A percentile compares a stretch with the other conserved stretches of the same genome.
phyloP scores from a whole-genome alignment of 2,797 vertebrate species.

The Malurus splendens region DNA sequence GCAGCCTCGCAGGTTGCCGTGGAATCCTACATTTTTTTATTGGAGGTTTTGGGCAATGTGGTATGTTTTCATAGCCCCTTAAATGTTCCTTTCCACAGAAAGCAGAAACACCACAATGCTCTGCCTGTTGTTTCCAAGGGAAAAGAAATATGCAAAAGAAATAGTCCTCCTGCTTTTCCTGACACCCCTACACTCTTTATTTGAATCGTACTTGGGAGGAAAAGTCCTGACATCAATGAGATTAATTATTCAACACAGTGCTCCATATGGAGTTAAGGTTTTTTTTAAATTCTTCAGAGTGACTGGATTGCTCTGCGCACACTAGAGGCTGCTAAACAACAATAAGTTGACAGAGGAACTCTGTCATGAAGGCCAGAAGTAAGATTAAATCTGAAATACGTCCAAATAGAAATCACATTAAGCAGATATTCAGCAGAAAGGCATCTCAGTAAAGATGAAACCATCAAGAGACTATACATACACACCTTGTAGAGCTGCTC shows the following conservation, averaged over 20 bases:
- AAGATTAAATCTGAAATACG: background rate
- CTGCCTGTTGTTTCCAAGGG: background rate
- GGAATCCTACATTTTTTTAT: background rate
- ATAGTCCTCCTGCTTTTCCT: background rate
- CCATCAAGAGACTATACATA: background rate
- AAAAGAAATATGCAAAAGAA: background rate
- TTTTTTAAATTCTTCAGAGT: background rate
- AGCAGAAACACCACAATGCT: background rate
- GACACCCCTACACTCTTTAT: background rate
- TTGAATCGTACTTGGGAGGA: background rate
- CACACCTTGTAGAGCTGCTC: slow-evolving; percentile 57
- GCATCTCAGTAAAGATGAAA: slow-evolving; percentile 23
- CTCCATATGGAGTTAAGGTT: background rate
- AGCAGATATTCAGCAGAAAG: slow-evolving; percentile 12
- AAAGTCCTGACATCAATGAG: background rate
- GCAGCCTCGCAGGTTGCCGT: background rate
- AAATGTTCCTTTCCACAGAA: background rate
- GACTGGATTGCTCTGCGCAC: background rate
- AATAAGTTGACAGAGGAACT: background rate
- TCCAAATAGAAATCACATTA: slow-evolving; percentile 13
- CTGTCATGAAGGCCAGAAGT: background rate
- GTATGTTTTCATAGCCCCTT: background rate
- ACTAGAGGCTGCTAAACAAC: background rate
- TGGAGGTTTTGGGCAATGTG: background rate
- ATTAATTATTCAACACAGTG: background rate